These are phyloP conservation scores for Virgularia gustaviana DNA, from an alignment of 92 coral and sea anemone genomes.

Conservation along the genomic window DNA sequence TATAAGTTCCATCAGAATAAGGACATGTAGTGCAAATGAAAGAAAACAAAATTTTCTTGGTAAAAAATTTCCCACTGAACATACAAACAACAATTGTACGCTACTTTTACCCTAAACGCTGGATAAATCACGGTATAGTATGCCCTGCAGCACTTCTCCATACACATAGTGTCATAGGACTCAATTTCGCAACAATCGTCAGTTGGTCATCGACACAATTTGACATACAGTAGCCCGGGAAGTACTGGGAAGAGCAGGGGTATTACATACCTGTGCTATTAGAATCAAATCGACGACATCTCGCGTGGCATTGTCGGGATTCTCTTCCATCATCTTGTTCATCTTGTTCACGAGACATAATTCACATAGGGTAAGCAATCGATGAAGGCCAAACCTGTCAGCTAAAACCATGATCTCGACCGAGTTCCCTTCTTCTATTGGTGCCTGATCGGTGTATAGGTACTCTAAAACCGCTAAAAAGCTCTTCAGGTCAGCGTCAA, in stretches of 20 bases:
- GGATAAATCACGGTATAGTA: no score
- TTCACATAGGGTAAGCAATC: constrained; percentile 70
- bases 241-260: no score
- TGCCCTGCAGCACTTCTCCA: no score
- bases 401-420: constrained; percentile 69
- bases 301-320: constrained; percentile 25
- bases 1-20: no score
- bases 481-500: constrained; percentile 55
- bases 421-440: constrained; percentile 39
- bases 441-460: constrained; percentile 67
- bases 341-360: constrained; percentile 47
- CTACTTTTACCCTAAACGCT: no score
- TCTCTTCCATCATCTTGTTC: constrained; percentile 44
- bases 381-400: constrained; percentile 68
- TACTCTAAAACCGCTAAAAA: constrained; percentile 65
- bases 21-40: no score
- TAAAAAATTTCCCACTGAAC: no score
- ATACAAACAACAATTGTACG: no score
- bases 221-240: constrained; percentile 24
- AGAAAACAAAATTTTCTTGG: no score
- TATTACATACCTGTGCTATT: constrained; percentile 51
- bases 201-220: no score
- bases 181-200: no score
- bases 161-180: no score
- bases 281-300: constrained; percentile 52